Percentiles rank a stretch among this genome's conserved stretches.
Evolutionary conservation across 2,113 vertebrate genomes (phyloP).

Genomic region (Equus przewalskii): DNA sequence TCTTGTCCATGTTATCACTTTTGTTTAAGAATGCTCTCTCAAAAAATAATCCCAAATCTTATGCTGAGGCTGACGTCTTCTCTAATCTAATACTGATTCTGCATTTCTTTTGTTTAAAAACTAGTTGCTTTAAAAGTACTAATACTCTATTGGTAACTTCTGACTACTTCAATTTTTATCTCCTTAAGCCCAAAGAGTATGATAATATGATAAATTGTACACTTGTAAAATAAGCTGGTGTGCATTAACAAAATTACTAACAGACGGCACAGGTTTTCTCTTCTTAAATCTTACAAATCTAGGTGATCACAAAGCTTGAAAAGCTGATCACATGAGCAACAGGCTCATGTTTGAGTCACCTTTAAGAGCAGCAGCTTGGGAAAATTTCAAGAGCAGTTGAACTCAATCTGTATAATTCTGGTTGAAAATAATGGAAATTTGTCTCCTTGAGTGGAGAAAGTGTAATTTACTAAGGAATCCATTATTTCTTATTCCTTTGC

Average conservation of each 20-base stretch:
- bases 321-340: slow-evolving; percentile 16
- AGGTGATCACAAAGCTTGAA: slow-evolving; percentile 17
- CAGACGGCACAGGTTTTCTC: slow-evolving; percentile 69
- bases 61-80: neutral
- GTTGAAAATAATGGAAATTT: slow-evolving; percentile 51
- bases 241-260: slow-evolving; percentile 78
- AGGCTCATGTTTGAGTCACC: slow-evolving; percentile 11
- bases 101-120: slow-evolving; percentile 65
- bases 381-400: slow-evolving; percentile 72
- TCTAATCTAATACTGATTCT: slow-evolving; percentile 18
- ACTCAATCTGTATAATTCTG: slow-evolving; percentile 17
- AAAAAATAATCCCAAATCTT: slow-evolving; percentile 37
- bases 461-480: slow-evolving; percentile 49
- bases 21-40: neutral
- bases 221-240: slow-evolving; percentile 73
- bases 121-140: neutral
- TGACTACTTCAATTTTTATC: slow-evolving; percentile 74
- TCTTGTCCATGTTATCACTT: slow-evolving; percentile 9
- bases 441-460: slow-evolving; percentile 50
- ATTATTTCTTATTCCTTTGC: slow-evolving; percentile 28
- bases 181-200: slow-evolving; percentile 62
- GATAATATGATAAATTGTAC: slow-evolving; percentile 70
- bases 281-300: slow-evolving; percentile 64
- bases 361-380: slow-evolving; percentile 10
- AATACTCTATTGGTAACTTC: slow-evolving; percentile 20